Conservation (phyloP, 2,797 vertebrate genomes). For the Distichodus sexfasciatus region DNA sequence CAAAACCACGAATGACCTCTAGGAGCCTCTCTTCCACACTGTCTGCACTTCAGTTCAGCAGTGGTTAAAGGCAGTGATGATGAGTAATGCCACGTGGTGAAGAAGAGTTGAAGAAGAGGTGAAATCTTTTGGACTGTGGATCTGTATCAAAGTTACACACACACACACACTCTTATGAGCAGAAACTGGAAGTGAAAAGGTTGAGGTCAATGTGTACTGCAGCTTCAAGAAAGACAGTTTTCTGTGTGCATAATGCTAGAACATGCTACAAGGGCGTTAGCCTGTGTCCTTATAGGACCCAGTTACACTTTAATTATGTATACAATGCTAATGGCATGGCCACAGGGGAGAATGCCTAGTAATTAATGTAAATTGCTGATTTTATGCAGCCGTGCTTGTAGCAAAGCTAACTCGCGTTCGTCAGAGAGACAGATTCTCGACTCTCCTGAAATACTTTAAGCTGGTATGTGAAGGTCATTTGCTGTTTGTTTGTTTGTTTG, state of each 20-base stretch:
- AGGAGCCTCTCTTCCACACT: slow-evolving; percentile 57
- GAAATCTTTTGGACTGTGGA: neutral
- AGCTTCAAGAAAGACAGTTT: no score
- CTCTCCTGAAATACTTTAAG: slow-evolving; percentile 48
- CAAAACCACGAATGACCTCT: slow-evolving; percentile 41
- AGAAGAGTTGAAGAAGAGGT: no score
- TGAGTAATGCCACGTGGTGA: neutral
- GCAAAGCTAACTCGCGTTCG: slow-evolving; percentile 26
- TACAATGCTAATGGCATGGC: slow-evolving; percentile 20
- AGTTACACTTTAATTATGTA: slow-evolving; percentile 28
- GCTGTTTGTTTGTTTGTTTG: no score
- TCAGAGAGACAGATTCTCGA: slow-evolving; percentile 47
- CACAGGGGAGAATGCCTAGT: slow-evolving; percentile 28
- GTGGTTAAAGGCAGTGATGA: neutral
- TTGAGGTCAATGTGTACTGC: neutral
- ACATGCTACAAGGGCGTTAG: slow-evolving; percentile 14
- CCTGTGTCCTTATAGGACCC: slow-evolving; percentile 10
- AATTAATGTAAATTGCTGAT: slow-evolving; percentile 56
- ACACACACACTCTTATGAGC: neutral
- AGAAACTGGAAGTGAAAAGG: neutral
- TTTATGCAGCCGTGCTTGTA: slow-evolving; percentile 46
- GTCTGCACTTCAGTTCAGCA: neutral
- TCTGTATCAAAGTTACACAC: neutral
- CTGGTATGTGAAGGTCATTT: no score
- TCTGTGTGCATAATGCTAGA: neutral